Percentiles rank a stretch among this genome's conserved stretches.
These are phyloP conservation scores for Dolichallabes microphthalmus DNA, from an alignment of 2,113 vertebrate species.

Conservation along the genomic window DNA sequence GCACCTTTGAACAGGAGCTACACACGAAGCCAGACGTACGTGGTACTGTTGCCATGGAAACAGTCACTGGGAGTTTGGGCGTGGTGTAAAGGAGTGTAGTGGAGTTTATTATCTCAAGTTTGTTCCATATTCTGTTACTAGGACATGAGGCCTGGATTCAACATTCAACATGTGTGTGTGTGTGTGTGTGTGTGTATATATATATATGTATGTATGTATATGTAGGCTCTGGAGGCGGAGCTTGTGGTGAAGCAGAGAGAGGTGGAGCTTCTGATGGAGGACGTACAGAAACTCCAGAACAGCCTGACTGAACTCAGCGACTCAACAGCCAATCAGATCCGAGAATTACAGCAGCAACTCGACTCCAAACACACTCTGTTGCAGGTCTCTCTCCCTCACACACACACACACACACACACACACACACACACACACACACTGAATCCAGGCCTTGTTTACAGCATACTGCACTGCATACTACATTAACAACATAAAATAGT, in stretches of 20 bases:
- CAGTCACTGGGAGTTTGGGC: neutral
- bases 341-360: conserved; percentile 86
- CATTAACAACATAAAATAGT: no score
- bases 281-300: conserved; percentile 84
- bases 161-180: no score
- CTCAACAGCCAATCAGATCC: conserved; percentile 84
- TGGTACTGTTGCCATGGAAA: neutral
- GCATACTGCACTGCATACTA: neutral
- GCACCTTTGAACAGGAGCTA: neutral
- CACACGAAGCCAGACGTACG: neutral
- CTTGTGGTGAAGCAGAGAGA: conserved; percentile 82
- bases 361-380: conserved; percentile 81
- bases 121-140: neutral
- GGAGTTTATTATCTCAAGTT: neutral
- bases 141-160: neutral
- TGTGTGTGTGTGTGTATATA: neutral
- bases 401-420: conserved; percentile 1
- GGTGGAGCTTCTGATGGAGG: conserved; percentile 82
- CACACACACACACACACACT: conserved; percentile 26
- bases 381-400: conserved; percentile 66
- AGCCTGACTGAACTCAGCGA: conserved; percentile 83
- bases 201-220: conserved; percentile 27
- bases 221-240: conserved; percentile 81
- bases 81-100: neutral
- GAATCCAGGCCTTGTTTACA: neutral